Percentiles rank a stretch among this genome's conserved stretches.
These are phyloP conservation scores for Itoplectis maculator DNA, from an alignment of 2,888 invertebrate genomes.

Conservation along the genomic window DNA sequence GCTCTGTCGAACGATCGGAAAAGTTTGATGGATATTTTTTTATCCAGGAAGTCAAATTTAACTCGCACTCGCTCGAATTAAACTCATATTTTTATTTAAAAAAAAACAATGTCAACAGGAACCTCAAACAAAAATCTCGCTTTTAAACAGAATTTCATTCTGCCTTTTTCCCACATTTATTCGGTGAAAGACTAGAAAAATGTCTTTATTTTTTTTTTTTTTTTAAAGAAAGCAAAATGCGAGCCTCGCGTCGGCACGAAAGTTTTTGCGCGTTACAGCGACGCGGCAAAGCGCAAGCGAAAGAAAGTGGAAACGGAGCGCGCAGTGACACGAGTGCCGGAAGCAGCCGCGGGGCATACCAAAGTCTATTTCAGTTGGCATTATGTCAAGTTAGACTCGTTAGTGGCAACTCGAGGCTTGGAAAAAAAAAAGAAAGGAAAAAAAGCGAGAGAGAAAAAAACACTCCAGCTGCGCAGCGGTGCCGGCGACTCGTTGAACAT, in stretches of 20 bases:
- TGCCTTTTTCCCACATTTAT: neutral
- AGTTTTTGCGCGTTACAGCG: neutral
- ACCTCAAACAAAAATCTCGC: neutral
- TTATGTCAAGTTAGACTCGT: conserved; percentile 85
- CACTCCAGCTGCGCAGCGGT: conserved; percentile 74
- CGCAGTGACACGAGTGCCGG: conserved; percentile 57
- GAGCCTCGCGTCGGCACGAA: neutral
- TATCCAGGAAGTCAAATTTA: conserved; percentile 7
- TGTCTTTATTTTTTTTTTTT: neutral
- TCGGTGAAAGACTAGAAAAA: neutral
- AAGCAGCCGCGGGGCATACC: conserved; percentile 76
- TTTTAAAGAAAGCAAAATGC: neutral
- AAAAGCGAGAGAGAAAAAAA: conserved; percentile 78
- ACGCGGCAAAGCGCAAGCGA: conserved; percentile 16
- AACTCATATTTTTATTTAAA: no score
- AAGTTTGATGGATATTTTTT: neutral
- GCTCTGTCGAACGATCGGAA: conserved; percentile 36
- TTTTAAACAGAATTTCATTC: neutral
- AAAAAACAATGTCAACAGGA: neutral
- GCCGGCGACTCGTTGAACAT: conserved; percentile 83
- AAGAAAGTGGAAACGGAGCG: conserved; percentile 24
- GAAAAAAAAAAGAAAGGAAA: conserved; percentile 45
- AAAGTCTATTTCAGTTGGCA: conserved; percentile 83
- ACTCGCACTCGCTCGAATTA: no score
- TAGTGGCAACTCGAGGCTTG: conserved; percentile 79